These are phyloP conservation scores for Clepsis dumicolana DNA, from an alignment of 2,888 invertebrate genomes.

Conservation along the genomic window DNA sequence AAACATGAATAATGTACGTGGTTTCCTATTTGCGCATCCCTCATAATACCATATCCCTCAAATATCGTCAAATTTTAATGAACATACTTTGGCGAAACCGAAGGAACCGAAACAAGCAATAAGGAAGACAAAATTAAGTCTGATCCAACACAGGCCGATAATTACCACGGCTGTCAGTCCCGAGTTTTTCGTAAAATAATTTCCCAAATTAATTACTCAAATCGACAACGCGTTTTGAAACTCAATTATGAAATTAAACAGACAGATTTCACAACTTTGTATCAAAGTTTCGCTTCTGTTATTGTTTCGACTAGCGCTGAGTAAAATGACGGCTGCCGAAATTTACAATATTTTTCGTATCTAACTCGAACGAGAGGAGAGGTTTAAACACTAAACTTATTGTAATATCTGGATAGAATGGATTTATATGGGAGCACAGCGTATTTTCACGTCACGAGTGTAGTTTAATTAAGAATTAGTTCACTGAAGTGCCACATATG, in stretches of 20 bases:
- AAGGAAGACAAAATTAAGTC: constrained; percentile 8
- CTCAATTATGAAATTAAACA: constrained; percentile 41
- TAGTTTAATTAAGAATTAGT: no score
- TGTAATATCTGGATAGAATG: no score
- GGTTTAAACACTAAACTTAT: no score
- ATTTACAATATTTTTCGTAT: background rate
- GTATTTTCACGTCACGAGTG: no score
- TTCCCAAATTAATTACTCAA: constrained; percentile 34
- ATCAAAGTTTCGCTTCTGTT: constrained; percentile 36
- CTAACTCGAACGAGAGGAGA: background rate
- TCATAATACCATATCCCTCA: no score
- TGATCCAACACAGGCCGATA: constrained; percentile 1
- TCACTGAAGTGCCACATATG: no score
- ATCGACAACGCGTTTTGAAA: constrained; percentile 26
- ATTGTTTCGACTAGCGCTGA: background rate
- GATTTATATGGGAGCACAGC: no score
- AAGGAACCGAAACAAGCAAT: constrained; percentile 8
- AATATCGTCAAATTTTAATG: background rate
- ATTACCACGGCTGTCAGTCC: constrained; percentile 3
- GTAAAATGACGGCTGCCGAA: background rate
- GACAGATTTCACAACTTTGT: constrained; percentile 33
- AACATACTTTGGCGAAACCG: constrained; percentile 10
- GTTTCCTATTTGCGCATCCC: no score
- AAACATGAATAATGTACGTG: no score
- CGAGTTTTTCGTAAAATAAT: constrained; percentile 19